Percentiles rank a stretch among this genome's conserved stretches.
Evolutionary conservation across 2,113 vertebrate genomes (phyloP).

Genomic region (Brachirus orientalis): DNA sequence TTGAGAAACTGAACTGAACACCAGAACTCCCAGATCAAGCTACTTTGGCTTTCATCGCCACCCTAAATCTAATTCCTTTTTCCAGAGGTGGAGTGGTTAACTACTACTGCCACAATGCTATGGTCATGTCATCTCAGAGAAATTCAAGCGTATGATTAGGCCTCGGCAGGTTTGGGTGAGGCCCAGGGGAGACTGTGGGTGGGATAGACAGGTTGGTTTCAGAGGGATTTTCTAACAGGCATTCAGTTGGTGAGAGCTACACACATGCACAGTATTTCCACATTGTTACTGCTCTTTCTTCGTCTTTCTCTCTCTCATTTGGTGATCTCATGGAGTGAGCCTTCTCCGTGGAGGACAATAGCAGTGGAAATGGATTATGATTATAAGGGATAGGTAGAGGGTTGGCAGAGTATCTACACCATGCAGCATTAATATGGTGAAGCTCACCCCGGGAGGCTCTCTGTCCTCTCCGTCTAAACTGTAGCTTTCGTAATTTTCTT

Average conservation of each 20-base stretch:
- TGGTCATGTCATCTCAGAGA: slow-evolving; percentile 66
- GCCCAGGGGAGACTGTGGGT: slow-evolving; percentile 53
- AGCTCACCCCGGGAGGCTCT: slow-evolving; percentile 40
- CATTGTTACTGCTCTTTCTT: slow-evolving; percentile 45
- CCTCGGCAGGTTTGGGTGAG: slow-evolving; percentile 58
- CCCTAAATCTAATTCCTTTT: slow-evolving; percentile 61
- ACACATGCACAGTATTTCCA: slow-evolving; percentile 20
- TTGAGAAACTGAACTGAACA: slow-evolving; percentile 32
- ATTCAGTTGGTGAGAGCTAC: slow-evolving; percentile 56
- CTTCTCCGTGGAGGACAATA: slow-evolving; percentile 71
- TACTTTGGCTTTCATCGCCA: slow-evolving; percentile 45
- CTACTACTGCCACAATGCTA: slow-evolving; percentile 33
- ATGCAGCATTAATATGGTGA: slow-evolving; percentile 52
- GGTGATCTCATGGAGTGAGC: slow-evolving; percentile 61
- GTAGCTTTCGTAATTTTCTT: slow-evolving; percentile 34
- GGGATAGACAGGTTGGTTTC: slow-evolving; percentile 58
- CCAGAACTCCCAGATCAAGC: slow-evolving; percentile 24
- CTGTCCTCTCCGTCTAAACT: slow-evolving; percentile 52
- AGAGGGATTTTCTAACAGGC: slow-evolving; percentile 65
- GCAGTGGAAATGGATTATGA: slow-evolving; percentile 79
- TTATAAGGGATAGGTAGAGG: slow-evolving; percentile 69
- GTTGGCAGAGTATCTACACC: slow-evolving; percentile 43
- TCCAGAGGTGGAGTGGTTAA: slow-evolving; percentile 58
- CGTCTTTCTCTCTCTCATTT: slow-evolving; percentile 62
- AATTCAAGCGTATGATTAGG: slow-evolving; percentile 76